These are phyloP conservation scores for Paramisgurnus dabryanus DNA, from an alignment of 2,113 vertebrate genomes.

Conservation along the genomic window DNA sequence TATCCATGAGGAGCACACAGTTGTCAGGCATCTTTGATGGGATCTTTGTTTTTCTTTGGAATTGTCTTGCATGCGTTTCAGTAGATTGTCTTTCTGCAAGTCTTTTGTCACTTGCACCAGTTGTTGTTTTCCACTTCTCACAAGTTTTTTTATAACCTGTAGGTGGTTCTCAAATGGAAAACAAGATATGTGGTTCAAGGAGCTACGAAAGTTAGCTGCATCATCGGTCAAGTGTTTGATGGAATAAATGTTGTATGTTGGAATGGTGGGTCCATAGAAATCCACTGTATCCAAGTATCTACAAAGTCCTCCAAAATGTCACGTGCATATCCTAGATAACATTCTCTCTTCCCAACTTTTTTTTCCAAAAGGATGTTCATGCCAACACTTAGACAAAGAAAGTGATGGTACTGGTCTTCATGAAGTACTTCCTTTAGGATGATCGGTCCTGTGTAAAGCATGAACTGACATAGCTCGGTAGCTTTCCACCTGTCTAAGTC, in stretches of 20 bases:
- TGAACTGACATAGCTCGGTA: slow-evolving; percentile 7
- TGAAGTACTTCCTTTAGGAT: not conserved
- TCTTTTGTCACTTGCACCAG: slow-evolving; percentile 2
- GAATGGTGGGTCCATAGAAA: not conserved
- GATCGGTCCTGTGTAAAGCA: not conserved
- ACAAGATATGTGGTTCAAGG: not conserved
- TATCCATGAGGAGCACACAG: not conserved
- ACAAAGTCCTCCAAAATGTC: not conserved
- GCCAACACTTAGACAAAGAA: slow-evolving; percentile 1
- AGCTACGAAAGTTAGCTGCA: not conserved
- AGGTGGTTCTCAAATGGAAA: slow-evolving; percentile 7
- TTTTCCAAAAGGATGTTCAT: not conserved
- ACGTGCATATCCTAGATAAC: not conserved
- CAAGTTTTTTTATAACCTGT: not conserved
- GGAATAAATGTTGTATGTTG: not conserved
- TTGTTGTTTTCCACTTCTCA: not conserved
- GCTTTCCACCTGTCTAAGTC: not conserved
- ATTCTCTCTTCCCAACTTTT: not conserved
- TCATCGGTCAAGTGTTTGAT: slow-evolving; percentile 13
- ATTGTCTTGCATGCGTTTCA: not conserved
- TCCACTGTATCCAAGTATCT: not conserved
- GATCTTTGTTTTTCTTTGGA: not conserved
- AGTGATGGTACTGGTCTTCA: not conserved
- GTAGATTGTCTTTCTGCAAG: not conserved
- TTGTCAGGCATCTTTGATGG: not conserved